phyloP scores from a whole-genome alignment of 2,797 vertebrate genomes.

The Limosa lapponica region DNA sequence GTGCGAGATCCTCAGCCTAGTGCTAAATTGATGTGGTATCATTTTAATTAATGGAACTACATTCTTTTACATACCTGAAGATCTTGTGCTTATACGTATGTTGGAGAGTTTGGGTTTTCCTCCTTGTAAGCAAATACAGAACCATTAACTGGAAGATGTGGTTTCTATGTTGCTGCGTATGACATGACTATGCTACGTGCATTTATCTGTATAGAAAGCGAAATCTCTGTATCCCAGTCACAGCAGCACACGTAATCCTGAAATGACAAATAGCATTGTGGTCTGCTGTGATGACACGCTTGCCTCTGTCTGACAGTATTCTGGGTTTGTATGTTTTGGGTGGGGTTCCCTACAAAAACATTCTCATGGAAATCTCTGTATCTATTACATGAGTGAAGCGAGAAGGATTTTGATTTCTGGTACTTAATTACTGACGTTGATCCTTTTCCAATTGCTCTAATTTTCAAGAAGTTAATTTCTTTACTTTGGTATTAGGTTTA shows the following conservation, averaged over 20 bases:
- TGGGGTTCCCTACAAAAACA: neutral
- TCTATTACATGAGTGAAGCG: neutral
- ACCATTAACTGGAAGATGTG: slow-evolving; percentile 8
- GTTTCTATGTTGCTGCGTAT: neutral
- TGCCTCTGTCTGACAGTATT: slow-evolving; percentile 28
- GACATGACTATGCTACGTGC: neutral
- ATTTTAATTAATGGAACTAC: neutral
- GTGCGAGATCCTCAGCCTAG: slow-evolving; percentile 1
- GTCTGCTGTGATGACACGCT: slow-evolving; percentile 16
- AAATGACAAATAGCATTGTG: neutral
- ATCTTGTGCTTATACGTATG: neutral
- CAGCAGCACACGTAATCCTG: neutral
- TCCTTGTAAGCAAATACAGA: neutral
- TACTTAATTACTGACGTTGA: slow-evolving; percentile 46
- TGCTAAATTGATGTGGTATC: neutral
- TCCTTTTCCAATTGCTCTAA: slow-evolving; percentile 63
- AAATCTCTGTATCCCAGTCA: neutral
- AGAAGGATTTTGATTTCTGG: slow-evolving; percentile 32
- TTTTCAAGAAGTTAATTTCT: slow-evolving; percentile 67
- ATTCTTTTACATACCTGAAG: slow-evolving; percentile 5
- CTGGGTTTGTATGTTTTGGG: neutral
- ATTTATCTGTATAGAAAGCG: neutral
- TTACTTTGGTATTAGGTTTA: slow-evolving; percentile 57
- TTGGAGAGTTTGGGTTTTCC: neutral
- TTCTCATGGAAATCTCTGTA: slow-evolving; percentile 1